Percentiles rank a stretch among this genome's conserved stretches.
These are phyloP conservation scores for Ceratina calcarata DNA, from an alignment of 1,140 invertebrate genomes.

Conservation along the genomic window DNA sequence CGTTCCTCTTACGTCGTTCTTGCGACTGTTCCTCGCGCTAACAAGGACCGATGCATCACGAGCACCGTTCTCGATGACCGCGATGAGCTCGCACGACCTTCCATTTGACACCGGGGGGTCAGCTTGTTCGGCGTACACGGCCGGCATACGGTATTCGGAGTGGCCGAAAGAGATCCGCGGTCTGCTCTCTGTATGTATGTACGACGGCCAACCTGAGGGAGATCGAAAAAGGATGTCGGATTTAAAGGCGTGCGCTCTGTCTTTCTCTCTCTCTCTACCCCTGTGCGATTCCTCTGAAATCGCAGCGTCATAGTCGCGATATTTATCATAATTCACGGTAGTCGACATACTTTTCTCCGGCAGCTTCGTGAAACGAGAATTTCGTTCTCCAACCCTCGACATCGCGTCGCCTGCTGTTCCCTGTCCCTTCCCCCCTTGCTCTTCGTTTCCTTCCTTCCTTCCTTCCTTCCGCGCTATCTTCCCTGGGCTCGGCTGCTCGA, in stretches of 20 bases:
- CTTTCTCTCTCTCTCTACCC: too few relatives aligned
- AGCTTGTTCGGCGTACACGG: conserved; percentile 28
- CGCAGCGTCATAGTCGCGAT: conserved; percentile 62
- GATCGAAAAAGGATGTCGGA: conserved; percentile 35
- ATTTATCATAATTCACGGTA: conserved; percentile 74
- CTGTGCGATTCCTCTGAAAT: conserved; percentile 36
- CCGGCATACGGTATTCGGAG: conserved; percentile 37
- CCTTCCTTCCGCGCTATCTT: conserved; percentile 20
- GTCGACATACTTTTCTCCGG: conserved; percentile 57
- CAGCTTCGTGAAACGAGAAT: conserved; percentile 39
- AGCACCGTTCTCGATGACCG: conserved; percentile 21
- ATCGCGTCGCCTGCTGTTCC: background rate
- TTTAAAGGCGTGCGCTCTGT: conserved; percentile 26
- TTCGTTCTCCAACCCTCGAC: background rate
- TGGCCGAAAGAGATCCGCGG: conserved; percentile 13
- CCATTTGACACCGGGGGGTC: conserved; percentile 45
- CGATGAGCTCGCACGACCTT: conserved; percentile 31
- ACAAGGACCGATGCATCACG: conserved; percentile 44
- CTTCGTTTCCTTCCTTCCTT: conserved; percentile 2
- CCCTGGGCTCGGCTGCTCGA: conserved; percentile 13
- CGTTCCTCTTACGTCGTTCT: background rate
- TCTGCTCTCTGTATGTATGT: conserved; percentile 48
- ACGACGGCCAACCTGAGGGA: conserved; percentile 27
- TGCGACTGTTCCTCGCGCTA: background rate
- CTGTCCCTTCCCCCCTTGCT: conserved; percentile 1